These are phyloP conservation scores for Megaceryle alcyon DNA, from an alignment of 2,797 vertebrate species.

Conservation along the genomic window DNA sequence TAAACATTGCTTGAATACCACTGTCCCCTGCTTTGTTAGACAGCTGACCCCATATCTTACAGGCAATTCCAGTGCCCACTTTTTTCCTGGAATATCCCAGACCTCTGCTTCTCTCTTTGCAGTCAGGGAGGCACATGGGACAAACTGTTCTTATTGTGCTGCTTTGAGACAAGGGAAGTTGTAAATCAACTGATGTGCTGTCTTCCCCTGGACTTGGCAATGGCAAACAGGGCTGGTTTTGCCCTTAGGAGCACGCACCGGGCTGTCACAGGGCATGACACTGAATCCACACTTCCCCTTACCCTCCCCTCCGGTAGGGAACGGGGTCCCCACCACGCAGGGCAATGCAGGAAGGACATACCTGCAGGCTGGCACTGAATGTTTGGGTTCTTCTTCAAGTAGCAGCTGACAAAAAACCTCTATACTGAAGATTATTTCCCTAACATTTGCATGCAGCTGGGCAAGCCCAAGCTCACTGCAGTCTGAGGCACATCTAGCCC, in stretches of 20 bases:
- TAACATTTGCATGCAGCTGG: neutral
- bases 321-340: neutral
- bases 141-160: rapidly evolving
- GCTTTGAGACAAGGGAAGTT: neutral
- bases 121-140: rapidly evolving
- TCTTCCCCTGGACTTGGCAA: neutral
- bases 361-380: neutral
- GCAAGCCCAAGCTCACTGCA: rapidly evolving
- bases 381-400: neutral
- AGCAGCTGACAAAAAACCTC: neutral
- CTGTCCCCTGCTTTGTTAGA: neutral
- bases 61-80: neutral
- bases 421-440: neutral
- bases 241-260: neutral
- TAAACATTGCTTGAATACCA: neutral
- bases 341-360: neutral
- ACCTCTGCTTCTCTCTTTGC: neutral
- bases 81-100: neutral
- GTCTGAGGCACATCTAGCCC: neutral
- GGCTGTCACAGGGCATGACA: neutral
- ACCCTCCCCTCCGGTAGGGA: neutral
- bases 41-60: neutral
- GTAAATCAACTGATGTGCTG: neutral
- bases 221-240: rapidly evolving
- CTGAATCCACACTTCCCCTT: rapidly evolving